Conservation (phyloP, 2,113 vertebrate genomes). For the Chaetops frenatus region DNA sequence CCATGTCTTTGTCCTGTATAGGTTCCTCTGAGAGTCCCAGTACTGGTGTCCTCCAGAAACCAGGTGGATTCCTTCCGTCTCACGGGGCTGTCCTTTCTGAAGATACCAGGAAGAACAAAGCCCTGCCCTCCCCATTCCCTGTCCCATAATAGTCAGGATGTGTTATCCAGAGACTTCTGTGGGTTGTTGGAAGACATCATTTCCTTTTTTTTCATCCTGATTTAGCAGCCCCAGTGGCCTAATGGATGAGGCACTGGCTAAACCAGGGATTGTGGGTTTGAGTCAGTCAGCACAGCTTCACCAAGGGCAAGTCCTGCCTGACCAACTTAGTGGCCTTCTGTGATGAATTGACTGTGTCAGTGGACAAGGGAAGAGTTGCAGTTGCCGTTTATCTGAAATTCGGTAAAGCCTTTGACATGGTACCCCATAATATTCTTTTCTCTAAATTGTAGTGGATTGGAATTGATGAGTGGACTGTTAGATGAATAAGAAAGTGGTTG, state of each 20-base stretch:
- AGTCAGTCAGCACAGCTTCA: background rate
- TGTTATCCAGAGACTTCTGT: background rate
- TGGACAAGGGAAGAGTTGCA: background rate
- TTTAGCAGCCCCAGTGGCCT: background rate
- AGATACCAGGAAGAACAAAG: background rate
- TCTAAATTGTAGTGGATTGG: background rate
- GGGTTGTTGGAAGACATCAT: background rate
- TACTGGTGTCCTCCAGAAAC: background rate
- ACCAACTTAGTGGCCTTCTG: background rate
- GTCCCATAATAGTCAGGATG: background rate
- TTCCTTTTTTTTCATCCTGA: background rate
- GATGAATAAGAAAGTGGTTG: background rate
- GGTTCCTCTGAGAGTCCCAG: background rate
- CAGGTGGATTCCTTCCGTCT: background rate
- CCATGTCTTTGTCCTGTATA: background rate
- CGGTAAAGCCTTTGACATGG: fast-evolving
- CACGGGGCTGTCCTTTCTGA: background rate
- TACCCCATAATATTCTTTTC: background rate
- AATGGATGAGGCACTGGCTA: conserved; percentile 67
- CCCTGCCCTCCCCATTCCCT: background rate
- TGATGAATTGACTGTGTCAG: background rate
- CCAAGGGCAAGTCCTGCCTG: background rate
- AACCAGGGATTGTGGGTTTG: conserved; percentile 72
- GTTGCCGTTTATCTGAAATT: background rate
- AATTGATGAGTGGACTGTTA: background rate